Evolutionary conservation across 2,888 invertebrate species (phyloP).

Genomic region (Diarsia brunnea): DNA sequence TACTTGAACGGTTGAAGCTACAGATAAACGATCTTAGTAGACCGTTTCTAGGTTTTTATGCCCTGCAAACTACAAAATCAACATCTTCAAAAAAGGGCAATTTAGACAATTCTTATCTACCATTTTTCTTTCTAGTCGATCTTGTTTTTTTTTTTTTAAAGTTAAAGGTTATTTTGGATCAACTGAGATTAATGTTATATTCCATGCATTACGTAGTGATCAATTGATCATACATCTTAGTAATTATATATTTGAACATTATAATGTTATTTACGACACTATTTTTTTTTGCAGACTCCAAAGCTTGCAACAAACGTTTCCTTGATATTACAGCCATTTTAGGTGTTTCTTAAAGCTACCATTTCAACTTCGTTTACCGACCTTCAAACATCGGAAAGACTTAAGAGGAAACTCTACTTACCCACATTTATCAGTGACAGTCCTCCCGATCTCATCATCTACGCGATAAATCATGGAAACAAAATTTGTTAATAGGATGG

Average conservation of each 20-base stretch:
- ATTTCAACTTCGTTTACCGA: not conserved
- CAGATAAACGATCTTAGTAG: not conserved
- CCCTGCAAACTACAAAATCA: not conserved
- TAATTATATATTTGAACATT: too few relatives aligned
- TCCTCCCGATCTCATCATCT: slow-evolving; percentile 28
- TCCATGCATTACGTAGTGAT: not conserved
- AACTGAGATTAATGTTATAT: not conserved
- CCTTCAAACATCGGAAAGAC: not conserved
- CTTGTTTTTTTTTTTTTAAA: not conserved
- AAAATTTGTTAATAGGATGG: slow-evolving; percentile 60
- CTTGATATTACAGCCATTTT: not conserved
- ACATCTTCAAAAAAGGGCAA: not conserved
- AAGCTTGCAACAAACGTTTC: not conserved
- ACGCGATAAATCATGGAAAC: slow-evolving; percentile 52
- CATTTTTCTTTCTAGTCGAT: not conserved
- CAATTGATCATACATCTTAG: too few relatives aligned
- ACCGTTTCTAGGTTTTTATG: not conserved
- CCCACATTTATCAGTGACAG: slow-evolving; percentile 27
- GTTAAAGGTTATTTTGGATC: not conserved
- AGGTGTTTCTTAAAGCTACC: not conserved
- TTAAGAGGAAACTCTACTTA: not conserved
- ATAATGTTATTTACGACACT: not conserved
- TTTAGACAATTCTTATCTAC: not conserved
- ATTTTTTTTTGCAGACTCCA: not conserved
- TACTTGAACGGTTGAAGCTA: not conserved